Evolutionary conservation across 2,113 vertebrate genomes (phyloP).

Genomic region (Cacatua alba): DNA sequence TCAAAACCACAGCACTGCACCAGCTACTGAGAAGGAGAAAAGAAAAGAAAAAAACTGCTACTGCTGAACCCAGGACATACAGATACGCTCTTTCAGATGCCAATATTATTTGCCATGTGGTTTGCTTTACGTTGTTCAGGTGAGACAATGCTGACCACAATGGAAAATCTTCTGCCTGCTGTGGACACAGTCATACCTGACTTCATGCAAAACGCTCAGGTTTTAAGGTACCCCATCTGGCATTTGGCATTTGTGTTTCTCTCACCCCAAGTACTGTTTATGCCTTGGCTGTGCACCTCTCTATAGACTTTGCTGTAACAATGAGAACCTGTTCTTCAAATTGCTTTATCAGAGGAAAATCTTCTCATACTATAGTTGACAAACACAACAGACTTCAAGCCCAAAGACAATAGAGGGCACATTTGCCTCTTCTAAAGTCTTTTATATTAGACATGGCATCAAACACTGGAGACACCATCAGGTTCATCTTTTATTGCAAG

Average conservation of each 20-base stretch:
- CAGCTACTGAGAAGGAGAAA: too few relatives aligned
- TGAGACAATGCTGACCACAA: background rate
- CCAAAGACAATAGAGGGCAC: background rate
- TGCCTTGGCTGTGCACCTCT: background rate
- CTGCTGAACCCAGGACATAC: too few relatives aligned
- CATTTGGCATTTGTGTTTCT: background rate
- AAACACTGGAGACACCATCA: background rate
- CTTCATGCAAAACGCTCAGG: background rate
- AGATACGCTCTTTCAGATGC: background rate
- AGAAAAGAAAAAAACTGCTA: too few relatives aligned
- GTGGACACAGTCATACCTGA: background rate
- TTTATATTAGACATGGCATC: background rate
- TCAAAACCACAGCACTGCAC: too few relatives aligned
- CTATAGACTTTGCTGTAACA: background rate
- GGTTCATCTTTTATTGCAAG: background rate
- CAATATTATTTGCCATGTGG: background rate
- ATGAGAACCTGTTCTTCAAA: background rate
- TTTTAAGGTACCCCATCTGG: background rate
- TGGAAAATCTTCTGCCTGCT: background rate
- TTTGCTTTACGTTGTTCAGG: background rate
- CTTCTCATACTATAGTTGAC: background rate
- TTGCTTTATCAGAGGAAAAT: background rate
- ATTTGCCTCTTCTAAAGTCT: background rate
- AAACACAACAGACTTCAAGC: background rate
- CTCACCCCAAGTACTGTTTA: background rate